A percentile compares a stretch with the other conserved stretches of the same genome.
phyloP scores from a whole-genome alignment of 2,797 vertebrate species.

The Coranthus polyacanthus region DNA sequence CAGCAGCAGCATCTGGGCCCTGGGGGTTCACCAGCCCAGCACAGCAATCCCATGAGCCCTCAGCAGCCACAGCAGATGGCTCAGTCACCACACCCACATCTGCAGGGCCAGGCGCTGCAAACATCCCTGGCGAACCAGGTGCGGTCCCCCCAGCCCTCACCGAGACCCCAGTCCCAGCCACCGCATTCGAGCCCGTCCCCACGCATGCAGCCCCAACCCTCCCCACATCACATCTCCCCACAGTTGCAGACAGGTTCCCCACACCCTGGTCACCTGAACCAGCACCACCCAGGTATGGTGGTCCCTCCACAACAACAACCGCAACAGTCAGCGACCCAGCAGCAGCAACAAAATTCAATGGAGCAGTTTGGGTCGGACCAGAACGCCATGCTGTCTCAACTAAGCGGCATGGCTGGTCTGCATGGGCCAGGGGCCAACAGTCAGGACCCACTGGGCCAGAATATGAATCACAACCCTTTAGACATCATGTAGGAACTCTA shows the following conservation, averaged over 20 bases:
- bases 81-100: slow-evolving; percentile 93
- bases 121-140: slow-evolving; percentile 95
- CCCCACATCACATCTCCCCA: slow-evolving; percentile 96
- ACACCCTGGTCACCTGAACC: slow-evolving; percentile 89
- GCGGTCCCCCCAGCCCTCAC: slow-evolving; percentile 96
- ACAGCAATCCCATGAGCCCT: slow-evolving; percentile 97
- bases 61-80: slow-evolving; percentile 87
- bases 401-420: slow-evolving; percentile 93
- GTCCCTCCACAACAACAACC: slow-evolving; percentile 79
- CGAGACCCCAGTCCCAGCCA: slow-evolving; percentile 95
- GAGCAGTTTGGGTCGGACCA: slow-evolving; percentile 96
- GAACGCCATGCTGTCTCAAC: slow-evolving; percentile 95
- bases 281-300: slow-evolving; percentile 88
- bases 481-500: slow-evolving; percentile 91
- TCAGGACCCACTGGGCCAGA: slow-evolving; percentile 92
- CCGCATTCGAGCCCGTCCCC: slow-evolving; percentile 98
- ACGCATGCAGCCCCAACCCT: slow-evolving; percentile 96
- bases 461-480: slow-evolving; percentile 95
- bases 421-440: slow-evolving; percentile 90
- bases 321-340: slow-evolving; percentile 59
- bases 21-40: slow-evolving; percentile 87
- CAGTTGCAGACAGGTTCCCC: slow-evolving; percentile 98
- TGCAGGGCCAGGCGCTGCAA: slow-evolving; percentile 90
- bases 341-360: slow-evolving; percentile 92
- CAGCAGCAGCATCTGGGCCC: slow-evolving; percentile 93